These are phyloP conservation scores for Drosophila navojoa DNA, from an alignment of 1,140 invertebrate species.

Conservation along the genomic window DNA sequence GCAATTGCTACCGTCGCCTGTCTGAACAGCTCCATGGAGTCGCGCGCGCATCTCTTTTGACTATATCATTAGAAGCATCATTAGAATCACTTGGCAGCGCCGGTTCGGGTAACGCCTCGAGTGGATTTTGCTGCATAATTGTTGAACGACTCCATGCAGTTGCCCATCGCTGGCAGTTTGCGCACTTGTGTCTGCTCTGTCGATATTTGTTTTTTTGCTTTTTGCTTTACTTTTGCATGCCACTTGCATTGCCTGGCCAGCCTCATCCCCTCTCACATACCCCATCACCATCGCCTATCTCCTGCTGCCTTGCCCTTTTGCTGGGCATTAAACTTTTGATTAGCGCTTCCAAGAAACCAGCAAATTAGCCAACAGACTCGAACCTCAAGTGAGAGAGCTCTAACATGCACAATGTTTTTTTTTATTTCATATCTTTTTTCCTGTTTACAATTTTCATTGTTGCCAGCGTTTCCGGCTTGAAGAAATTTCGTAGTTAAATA, in stretches of 20 bases:
- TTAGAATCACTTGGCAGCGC: conserved; percentile 80
- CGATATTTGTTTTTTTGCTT: conserved; percentile 62
- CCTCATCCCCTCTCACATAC: neutral
- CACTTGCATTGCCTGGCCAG: conserved; percentile 21
- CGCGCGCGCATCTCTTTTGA: conserved; percentile 66
- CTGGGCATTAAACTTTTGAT: conserved; percentile 72
- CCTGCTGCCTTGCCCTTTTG: conserved; percentile 22
- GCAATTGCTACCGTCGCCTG: conserved; percentile 51
- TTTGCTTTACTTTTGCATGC: conserved; percentile 51
- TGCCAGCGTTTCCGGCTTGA: conserved; percentile 36
- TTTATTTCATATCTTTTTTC: neutral
- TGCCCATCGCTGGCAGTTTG: conserved; percentile 24
- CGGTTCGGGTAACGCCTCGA: conserved; percentile 76
- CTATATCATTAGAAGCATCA: conserved; percentile 82
- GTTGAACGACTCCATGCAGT: conserved; percentile 35
- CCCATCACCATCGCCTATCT: neutral
- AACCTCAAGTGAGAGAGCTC: conserved; percentile 15
- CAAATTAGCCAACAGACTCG: conserved; percentile 56
- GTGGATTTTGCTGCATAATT: conserved; percentile 78
- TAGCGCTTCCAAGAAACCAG: conserved; percentile 64
- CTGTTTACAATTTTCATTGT: conserved; percentile 23
- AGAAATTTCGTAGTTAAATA: conserved; percentile 45
- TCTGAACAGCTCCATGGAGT: conserved; percentile 28
- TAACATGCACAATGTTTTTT: conserved; percentile 26
- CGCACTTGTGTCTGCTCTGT: conserved; percentile 30